A percentile compares a stretch with the other conserved stretches of the same genome.
phyloP scores from a whole-genome alignment of 2,888 invertebrate species.

The Kuschelorhynchus macadamiae region DNA sequence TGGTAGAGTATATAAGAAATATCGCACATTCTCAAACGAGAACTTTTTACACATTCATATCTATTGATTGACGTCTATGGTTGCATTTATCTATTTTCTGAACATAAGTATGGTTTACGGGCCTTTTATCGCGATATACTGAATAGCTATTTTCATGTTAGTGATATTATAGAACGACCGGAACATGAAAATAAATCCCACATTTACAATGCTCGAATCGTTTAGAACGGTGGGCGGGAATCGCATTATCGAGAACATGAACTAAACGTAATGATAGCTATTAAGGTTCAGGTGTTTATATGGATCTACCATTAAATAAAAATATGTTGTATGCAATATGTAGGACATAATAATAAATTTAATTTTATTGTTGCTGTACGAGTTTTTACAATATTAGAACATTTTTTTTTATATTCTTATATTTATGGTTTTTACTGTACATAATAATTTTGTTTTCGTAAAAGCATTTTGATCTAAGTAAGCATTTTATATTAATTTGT shows the following conservation, averaged over 20 bases:
- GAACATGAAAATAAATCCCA: conserved; percentile 17
- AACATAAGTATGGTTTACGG: conserved; percentile 29
- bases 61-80: conserved; percentile 26
- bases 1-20: no score
- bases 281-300: conserved; percentile 17
- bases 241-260: conserved; percentile 18
- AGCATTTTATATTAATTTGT: no score
- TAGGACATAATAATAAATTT: conserved; percentile 17
- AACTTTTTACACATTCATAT: conserved; percentile 12
- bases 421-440: neutral
- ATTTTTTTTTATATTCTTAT: neutral
- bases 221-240: conserved; percentile 26
- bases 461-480: no score
- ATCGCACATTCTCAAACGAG: neutral
- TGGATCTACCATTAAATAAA: conserved; percentile 15
- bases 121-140: conserved; percentile 30
- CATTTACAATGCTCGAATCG: conserved; percentile 20
- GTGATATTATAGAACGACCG: neutral
- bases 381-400: neutral
- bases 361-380: neutral
- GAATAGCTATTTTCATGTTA: conserved; percentile 29
- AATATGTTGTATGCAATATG: conserved; percentile 21
- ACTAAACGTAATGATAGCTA: conserved; percentile 17
- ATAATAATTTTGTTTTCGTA: neutral
- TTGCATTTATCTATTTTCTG: conserved; percentile 19